Evolutionary conservation across 2,888 invertebrate species (phyloP), one percentile per base, ranked within the genome.

Genomic region (Melinaea menophilus): DNA sequence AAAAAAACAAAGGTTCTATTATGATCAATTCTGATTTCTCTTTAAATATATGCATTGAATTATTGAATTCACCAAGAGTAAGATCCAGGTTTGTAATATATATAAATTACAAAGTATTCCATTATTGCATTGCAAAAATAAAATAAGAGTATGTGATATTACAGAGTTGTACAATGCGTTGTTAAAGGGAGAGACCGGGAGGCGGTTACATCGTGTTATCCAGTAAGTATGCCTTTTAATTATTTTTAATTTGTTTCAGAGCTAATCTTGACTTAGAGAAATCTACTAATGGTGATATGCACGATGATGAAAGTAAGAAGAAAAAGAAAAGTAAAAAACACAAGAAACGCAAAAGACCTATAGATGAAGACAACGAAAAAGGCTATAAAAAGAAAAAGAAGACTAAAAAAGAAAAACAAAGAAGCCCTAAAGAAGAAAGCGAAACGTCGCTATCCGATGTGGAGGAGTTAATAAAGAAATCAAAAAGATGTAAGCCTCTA

Each of bases 341-440:
- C 73, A 94, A 94, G 79, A 95, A 95, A 82, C 93, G 93, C 72
- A 95, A 94, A 77, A 92, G 93, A 72, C 93, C 92, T 70, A 73
- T 79, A 2, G 92, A 91, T 33, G 93, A 92, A 65, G 79, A 84
- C n/a, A 91, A 91, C 45, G 86, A 86, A 64, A 88, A 87, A 67
- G 85, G 79, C 55, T 75, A 84, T 58, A 94, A 93, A 73, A 94
- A 94, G 77, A 93, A 92, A 76, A 87, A 82, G 73, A 88, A 85
- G 70, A 68, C 77, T 0, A 88, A 84, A 91, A 94, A 83, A 91
- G 94, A 81, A 82, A 93, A 74, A 90, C 89, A 75, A 79, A 92
- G 77, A 91, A 92, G 76, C 55, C 78, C 79, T 0, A 82, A 79
- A 66, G 71, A 74, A 41, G 88, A 85, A 67, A 88, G 89, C 66